Evolutionary conservation across 2,888 invertebrate species (phyloP).

Genomic region (Adelphocoris suturalis): DNA sequence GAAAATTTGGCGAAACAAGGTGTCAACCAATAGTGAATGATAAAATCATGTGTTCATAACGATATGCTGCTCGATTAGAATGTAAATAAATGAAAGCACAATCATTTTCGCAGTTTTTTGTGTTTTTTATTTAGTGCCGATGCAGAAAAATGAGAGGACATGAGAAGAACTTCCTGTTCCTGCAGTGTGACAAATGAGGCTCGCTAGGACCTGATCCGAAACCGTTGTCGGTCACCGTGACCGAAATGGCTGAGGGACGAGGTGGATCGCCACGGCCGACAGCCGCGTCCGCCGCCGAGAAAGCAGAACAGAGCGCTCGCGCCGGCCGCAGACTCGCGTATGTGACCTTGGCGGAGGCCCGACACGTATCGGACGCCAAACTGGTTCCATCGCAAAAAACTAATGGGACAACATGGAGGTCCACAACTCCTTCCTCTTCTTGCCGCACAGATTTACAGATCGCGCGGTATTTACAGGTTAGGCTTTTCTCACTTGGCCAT

Average conservation of each 20-base stretch:
- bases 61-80: no score
- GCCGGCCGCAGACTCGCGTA: slow-evolving; percentile 29
- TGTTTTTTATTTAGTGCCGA: neutral
- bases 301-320: slow-evolving; percentile 23
- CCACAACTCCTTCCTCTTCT: neutral
- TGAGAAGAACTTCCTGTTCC: neutral
- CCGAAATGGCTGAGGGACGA: slow-evolving; percentile 8
- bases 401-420: slow-evolving; percentile 66
- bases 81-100: no score
- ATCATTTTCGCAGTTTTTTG: no score
- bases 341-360: slow-evolving; percentile 53
- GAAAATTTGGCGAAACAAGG: no score
- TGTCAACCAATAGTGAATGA: no score
- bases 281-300: neutral
- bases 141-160: neutral
- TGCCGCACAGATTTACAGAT: neutral
- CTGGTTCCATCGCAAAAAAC: slow-evolving; percentile 64
- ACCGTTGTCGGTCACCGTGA: slow-evolving; percentile 27
- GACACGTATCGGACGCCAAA: slow-evolving; percentile 62
- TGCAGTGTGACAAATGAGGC: neutral
- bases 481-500: neutral
- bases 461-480: neutral
- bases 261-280: slow-evolving; percentile 14
- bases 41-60: no score
- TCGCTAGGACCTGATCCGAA: neutral